A percentile compares a stretch with the other conserved stretches of the same genome.
Conservation (phyloP, 2,797 vertebrate genomes). For the Numenius phaeopus region DNA sequence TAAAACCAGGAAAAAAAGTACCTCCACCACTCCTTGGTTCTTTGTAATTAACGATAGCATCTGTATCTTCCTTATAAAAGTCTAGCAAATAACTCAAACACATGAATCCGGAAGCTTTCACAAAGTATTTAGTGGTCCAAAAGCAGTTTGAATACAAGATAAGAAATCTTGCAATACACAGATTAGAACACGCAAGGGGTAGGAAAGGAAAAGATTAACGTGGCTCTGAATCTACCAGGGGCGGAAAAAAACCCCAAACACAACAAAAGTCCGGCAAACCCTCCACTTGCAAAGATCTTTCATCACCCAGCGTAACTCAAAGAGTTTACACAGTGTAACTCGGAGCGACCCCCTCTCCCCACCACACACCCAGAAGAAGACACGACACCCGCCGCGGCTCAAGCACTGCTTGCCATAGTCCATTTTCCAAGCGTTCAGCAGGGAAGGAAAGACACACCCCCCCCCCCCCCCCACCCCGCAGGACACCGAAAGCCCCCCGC, state of each 20-base stretch:
- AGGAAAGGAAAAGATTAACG: neutral
- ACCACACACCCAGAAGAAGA: neutral
- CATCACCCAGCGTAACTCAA: accelerated
- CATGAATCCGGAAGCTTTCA: neutral
- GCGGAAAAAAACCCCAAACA: no score
- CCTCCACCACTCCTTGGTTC: neutral
- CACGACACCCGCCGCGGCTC: neutral
- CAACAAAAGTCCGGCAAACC: neutral
- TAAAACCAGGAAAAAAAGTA: neutral
- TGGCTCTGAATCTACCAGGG: neutral
- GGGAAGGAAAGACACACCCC: neutral
- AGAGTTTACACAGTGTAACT: neutral
- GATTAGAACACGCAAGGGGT: no score
- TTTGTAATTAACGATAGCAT: neutral
- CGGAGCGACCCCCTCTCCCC: neutral
- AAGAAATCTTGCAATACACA: neutral
- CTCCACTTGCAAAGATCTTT: neutral
- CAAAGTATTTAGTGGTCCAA: neutral
- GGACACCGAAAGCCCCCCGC: neutral
- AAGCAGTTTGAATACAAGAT: neutral
- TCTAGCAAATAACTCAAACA: neutral
- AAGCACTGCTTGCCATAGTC: accelerated
- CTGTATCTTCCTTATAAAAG: neutral
- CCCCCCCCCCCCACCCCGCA: no score
- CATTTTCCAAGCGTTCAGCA: neutral